phyloP scores from a whole-genome alignment of 2,888 invertebrate species.

The Apeira syringaria region DNA sequence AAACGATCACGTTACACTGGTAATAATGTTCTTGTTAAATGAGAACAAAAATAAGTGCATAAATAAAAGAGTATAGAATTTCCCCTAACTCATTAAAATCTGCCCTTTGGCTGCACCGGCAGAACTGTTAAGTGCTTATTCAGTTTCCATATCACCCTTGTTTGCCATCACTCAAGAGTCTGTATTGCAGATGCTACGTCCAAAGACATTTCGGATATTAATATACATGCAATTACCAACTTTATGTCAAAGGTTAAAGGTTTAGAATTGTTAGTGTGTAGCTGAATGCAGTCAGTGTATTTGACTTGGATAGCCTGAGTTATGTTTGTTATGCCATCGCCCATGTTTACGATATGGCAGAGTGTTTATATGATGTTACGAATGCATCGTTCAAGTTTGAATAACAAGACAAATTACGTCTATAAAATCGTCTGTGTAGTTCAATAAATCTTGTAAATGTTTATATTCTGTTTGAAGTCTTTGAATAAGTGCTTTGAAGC shows the following conservation, averaged over 20 bases:
- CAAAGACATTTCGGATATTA: conserved; percentile 17
- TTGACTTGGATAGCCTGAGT: conserved; percentile 31
- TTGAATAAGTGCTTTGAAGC: too few relatives aligned
- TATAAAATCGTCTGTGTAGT: not conserved
- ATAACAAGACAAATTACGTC: not conserved
- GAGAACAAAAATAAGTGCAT: too few relatives aligned
- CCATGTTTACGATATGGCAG: conserved; percentile 29
- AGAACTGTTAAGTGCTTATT: conserved; percentile 18
- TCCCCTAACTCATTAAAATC: conserved; percentile 14
- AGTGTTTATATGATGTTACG: conserved; percentile 20
- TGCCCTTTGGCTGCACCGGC: conserved; percentile 3
- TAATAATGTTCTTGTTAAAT: too few relatives aligned
- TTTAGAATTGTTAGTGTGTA: not conserved
- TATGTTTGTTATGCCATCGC: conserved; percentile 33
- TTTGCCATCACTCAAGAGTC: conserved; percentile 21
- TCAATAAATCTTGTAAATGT: too few relatives aligned
- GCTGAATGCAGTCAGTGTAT: conserved; percentile 24
- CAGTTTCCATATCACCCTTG: conserved; percentile 20
- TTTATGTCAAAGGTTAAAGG: conserved; percentile 1
- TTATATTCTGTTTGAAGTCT: too few relatives aligned
- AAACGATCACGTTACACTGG: too few relatives aligned
- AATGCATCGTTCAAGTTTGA: conserved; percentile 4
- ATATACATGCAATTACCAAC: conserved; percentile 1
- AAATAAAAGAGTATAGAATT: too few relatives aligned
- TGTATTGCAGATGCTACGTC: conserved; percentile 25